phyloP scores from a whole-genome alignment of 2,113 vertebrate genomes.

The Macheiramphus alcinus region DNA sequence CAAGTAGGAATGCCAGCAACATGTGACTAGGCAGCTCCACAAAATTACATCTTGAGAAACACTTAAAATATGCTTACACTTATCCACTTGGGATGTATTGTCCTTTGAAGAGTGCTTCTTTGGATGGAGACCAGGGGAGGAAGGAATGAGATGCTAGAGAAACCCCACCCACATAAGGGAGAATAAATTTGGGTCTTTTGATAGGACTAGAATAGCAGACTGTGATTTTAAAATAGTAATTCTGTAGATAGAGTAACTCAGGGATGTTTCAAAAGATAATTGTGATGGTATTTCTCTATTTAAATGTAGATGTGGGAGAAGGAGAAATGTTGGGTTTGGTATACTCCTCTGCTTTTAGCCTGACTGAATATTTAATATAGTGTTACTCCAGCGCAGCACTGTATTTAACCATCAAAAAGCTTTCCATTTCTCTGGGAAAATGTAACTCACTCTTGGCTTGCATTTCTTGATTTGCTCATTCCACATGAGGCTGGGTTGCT shows the following conservation, averaged over 20 bases:
- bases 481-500: slow-evolving; percentile 25
- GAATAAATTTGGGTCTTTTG: neutral
- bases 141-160: slow-evolving; percentile 3
- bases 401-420: slow-evolving; percentile 38
- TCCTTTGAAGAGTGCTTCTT: slow-evolving; percentile 28
- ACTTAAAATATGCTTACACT: neutral
- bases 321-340: neutral
- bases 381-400: neutral
- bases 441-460: slow-evolving; percentile 34
- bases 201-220: neutral
- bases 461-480: slow-evolving; percentile 6
- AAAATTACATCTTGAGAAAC: slow-evolving; percentile 10
- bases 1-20: neutral
- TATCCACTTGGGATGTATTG: neutral
- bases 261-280: slow-evolving; percentile 47
- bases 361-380: neutral
- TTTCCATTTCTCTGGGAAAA: slow-evolving; percentile 43
- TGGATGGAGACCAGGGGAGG: neutral
- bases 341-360: neutral
- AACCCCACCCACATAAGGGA: neutral
- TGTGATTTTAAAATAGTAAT: slow-evolving; percentile 35
- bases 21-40: neutral
- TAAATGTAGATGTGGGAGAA: slow-evolving; percentile 11
- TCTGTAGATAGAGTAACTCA: slow-evolving; percentile 57
- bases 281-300: neutral